Conservation (phyloP, 2,888 invertebrate genomes). For the Melanophora roralis region DNA sequence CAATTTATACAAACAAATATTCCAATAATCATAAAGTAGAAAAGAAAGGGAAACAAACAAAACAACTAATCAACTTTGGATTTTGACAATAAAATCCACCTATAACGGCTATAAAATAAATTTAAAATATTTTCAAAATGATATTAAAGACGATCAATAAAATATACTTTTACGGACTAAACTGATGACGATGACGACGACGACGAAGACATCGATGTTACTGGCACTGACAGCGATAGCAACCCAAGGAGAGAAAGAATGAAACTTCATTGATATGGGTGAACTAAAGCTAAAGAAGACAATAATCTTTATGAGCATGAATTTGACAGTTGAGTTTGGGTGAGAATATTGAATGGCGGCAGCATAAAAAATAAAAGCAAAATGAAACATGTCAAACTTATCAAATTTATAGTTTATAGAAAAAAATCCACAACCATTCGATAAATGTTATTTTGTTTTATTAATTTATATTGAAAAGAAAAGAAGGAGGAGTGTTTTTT, state of each 20-base stretch:
- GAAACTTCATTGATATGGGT: background rate
- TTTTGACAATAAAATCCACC: constrained; percentile 75
- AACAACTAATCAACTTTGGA: constrained; percentile 71
- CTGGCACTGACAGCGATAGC: constrained; percentile 1
- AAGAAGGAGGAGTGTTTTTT: constrained; percentile 55
- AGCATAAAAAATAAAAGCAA: constrained; percentile 19
- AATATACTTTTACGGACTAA: background rate
- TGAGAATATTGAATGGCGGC: constrained; percentile 56
- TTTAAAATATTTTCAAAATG: constrained; percentile 17
- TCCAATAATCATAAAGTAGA: constrained; percentile 17
- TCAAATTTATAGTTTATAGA: constrained; percentile 60
- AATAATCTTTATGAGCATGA: constrained; percentile 42
- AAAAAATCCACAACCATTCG: constrained; percentile 40
- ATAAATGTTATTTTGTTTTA: constrained; percentile 28
- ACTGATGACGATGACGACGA: constrained; percentile 6
- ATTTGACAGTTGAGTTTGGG: constrained; percentile 45
- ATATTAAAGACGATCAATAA: constrained; percentile 34
- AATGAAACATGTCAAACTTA: constrained; percentile 58
- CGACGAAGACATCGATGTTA: background rate
- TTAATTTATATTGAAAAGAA: constrained; percentile 21
- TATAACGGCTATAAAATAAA: constrained; percentile 54
- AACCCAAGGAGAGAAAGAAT: background rate
- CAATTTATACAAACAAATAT: constrained; percentile 24
- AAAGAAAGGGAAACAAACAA: constrained; percentile 55
- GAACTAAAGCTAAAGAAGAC: constrained; percentile 32